phyloP scores from a whole-genome alignment of 2,888 invertebrate species.

The Tupiocoris notatus region DNA sequence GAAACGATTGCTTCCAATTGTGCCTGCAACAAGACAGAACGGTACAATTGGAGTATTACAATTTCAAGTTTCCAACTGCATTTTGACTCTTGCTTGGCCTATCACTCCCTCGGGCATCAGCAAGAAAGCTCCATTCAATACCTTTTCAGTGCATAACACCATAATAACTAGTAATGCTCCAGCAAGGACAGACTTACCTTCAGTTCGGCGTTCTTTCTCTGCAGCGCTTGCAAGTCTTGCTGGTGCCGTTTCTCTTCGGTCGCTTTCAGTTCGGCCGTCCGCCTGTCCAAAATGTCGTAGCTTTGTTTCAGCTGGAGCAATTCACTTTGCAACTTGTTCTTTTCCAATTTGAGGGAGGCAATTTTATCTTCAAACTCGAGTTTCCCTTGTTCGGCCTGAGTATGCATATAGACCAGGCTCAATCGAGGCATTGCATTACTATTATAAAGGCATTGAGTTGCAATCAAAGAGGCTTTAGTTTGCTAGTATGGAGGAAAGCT shows the following conservation, averaged over 20 bases:
- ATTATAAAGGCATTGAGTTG: too few relatives aligned
- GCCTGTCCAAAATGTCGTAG: constrained; percentile 59
- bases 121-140: too few relatives aligned
- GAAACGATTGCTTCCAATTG: constrained; percentile 39
- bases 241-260: constrained; percentile 90
- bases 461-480: too few relatives aligned
- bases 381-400: constrained; percentile 42
- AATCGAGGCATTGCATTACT: too few relatives aligned
- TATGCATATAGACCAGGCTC: too few relatives aligned
- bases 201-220: constrained; percentile 89
- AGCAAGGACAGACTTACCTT: constrained; percentile 32
- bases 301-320: constrained; percentile 23
- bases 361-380: constrained; percentile 39
- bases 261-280: constrained; percentile 76
- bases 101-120: too few relatives aligned
- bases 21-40: constrained; percentile 39
- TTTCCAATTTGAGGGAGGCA: constrained; percentile 21
- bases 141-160: too few relatives aligned
- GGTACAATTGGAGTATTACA: too few relatives aligned
- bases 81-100: too few relatives aligned
- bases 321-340: constrained; percentile 20
- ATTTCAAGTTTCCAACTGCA: too few relatives aligned
- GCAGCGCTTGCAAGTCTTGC: constrained; percentile 87
- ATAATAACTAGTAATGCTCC: background rate
- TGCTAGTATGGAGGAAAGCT: too few relatives aligned